phyloP scores from a whole-genome alignment of 2,888 invertebrate genomes.

The Celastrina argiolus region DNA sequence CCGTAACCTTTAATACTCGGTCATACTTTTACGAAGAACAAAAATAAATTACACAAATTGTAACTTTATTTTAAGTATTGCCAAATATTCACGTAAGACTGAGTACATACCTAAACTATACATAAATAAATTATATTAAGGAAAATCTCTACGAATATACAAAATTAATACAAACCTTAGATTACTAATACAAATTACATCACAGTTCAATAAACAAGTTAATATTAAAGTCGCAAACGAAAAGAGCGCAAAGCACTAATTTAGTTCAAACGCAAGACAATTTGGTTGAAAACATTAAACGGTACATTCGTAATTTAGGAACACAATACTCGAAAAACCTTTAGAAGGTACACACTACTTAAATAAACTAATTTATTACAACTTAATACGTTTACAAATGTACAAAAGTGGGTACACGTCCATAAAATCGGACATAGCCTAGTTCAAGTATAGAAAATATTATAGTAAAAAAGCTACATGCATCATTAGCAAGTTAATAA shows the following conservation, averaged over 20 bases:
- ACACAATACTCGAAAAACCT: slow-evolving; percentile 57
- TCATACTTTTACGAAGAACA: slow-evolving; percentile 13
- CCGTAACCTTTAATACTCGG: slow-evolving; percentile 22
- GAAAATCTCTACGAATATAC: slow-evolving; percentile 75
- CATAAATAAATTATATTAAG: slow-evolving; percentile 75
- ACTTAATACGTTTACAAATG: slow-evolving; percentile 50
- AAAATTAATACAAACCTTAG: slow-evolving; percentile 75
- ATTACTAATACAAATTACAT: slow-evolving; percentile 76
- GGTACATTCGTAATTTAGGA: slow-evolving; percentile 66
- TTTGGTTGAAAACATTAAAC: slow-evolving; percentile 65
- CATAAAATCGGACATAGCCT: slow-evolving; percentile 44
- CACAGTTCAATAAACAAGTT: slow-evolving; percentile 77
- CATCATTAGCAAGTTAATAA: slow-evolving; percentile 49
- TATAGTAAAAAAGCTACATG: slow-evolving; percentile 72
- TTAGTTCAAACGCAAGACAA: slow-evolving; percentile 43
- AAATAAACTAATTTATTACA: slow-evolving; percentile 38
- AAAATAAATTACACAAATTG: slow-evolving; percentile 23
- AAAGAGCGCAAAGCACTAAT: slow-evolving; percentile 33
- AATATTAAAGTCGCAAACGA: slow-evolving; percentile 54
- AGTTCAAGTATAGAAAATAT: slow-evolving; percentile 58
- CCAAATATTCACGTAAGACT: slow-evolving; percentile 45
- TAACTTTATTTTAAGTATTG: slow-evolving; percentile 25
- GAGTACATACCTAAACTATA: slow-evolving; percentile 55
- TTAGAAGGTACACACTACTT: slow-evolving; percentile 51
- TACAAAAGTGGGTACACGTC: slow-evolving; percentile 47